phyloP scores from a whole-genome alignment of 2,113 vertebrate genomes.

The Tretioscincus oriximinensis region DNA sequence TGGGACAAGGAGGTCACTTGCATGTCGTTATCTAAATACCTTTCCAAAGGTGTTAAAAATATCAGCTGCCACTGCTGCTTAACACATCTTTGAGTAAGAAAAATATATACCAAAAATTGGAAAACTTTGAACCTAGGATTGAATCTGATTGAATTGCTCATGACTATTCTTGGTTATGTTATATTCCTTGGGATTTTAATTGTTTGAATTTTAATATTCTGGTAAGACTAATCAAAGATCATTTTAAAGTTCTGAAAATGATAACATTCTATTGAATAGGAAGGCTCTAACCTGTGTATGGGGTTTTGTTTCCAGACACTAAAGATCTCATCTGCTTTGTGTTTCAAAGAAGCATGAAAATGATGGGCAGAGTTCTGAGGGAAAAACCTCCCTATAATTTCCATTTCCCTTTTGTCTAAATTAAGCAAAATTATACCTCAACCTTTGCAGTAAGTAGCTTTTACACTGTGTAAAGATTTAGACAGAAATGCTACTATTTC shows the following conservation, averaged over 20 bases:
- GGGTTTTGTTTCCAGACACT: neutral
- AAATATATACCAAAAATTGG: slow-evolving; percentile 53
- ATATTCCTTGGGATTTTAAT: slow-evolving; percentile 4
- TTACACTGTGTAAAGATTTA: neutral
- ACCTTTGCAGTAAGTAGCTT: neutral
- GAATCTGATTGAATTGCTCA: slow-evolving; percentile 29
- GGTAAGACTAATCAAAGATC: slow-evolving; percentile 13
- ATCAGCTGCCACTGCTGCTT: too few species aligned
- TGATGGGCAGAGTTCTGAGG: neutral
- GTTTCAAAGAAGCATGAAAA: slow-evolving; percentile 7
- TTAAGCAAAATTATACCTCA: slow-evolving; percentile 35
- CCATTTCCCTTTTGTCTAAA: slow-evolving; percentile 31
- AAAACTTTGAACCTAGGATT: slow-evolving; percentile 39
- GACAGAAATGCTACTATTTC: slow-evolving; percentile 32
- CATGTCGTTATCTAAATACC: too few species aligned
- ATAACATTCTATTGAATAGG: neutral
- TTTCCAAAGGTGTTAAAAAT: too few species aligned
- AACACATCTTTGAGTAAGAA: slow-evolving; percentile 47
- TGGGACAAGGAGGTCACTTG: too few species aligned
- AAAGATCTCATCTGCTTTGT: neutral
- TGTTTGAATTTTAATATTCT: slow-evolving; percentile 27
- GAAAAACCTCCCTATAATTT: slow-evolving; percentile 1
- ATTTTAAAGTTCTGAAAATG: neutral
- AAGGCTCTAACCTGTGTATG: neutral
- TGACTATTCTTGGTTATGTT: slow-evolving; percentile 41